Percentiles rank a stretch among this genome's conserved stretches.
Conservation (phyloP, 2,797 vertebrate species). For the Luscinia luscinia region DNA sequence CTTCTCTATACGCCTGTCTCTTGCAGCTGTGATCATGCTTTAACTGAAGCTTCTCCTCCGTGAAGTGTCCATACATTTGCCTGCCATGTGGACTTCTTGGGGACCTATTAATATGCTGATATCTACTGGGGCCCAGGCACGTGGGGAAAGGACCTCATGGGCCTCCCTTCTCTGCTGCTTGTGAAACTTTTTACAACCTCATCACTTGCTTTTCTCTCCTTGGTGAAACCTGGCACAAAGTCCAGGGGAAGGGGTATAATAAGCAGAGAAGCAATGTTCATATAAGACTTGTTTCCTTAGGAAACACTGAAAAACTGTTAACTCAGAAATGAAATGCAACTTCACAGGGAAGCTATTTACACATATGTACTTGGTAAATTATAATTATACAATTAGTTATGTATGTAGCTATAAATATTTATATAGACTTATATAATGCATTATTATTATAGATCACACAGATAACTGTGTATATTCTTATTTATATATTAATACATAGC, state of each 20-base stretch:
- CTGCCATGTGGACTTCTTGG: background rate
- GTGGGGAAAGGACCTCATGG: background rate
- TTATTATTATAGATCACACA: background rate
- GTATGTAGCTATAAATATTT: background rate
- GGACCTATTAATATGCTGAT: rapidly evolving
- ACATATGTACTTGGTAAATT: background rate
- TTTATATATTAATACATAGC: background rate
- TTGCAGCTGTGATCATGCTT: background rate
- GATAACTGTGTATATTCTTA: background rate
- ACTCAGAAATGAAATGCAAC: background rate
- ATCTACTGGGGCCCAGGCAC: background rate
- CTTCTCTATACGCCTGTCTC: background rate
- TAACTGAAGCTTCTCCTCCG: background rate
- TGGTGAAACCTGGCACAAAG: background rate
- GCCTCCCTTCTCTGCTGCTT: background rate
- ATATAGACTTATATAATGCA: background rate
- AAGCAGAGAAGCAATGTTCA: background rate
- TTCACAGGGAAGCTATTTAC: background rate
- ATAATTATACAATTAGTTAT: background rate
- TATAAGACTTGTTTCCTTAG: rapidly evolving
- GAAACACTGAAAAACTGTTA: background rate
- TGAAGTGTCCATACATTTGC: rapidly evolving
- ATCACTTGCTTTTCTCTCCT: background rate
- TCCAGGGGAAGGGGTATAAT: background rate
- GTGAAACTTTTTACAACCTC: background rate